Evolutionary conservation across 2,888 invertebrate species (phyloP), one percentile per base, ranked within the genome.

Genomic region (Drosophila paramelanica): DNA sequence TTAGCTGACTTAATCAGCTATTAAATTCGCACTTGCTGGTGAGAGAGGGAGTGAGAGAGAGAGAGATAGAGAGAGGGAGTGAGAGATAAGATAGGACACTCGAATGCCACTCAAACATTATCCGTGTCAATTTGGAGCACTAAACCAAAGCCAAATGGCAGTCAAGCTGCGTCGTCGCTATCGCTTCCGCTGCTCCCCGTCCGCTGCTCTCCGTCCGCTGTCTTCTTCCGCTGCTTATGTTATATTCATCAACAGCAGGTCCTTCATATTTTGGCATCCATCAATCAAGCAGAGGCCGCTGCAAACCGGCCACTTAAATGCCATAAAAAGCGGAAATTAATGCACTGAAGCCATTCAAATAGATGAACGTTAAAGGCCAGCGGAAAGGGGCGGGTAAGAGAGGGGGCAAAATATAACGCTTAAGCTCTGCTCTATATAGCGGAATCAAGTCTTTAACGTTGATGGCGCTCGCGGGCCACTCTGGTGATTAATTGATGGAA

Each of bases 401-500:
- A 1, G 31, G 31, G 7, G 31, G 8, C 31, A 7, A 2, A 31
- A 13, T 27, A 33, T 27, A 36, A 51, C 45, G 38, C 51, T 57
- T 52, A 33, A 41, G 66, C 49, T 58, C 39, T 39, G 38, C 65
- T 50, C 31, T 59, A 20, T 51, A 41, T 52, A 74, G 52, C 64
- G 77, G 77, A 53, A 70, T 79, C 73, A 67, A 69, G 81, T 80
- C 67, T 47, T 75, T 61, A 77, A 58, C 62, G 61, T 53, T 42
- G 67, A 59, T 67, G 60, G 52, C 56, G 77, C 73, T 77, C 67
- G 73, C 74, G 74, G 81, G 77, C 79, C 88, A 88, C 83, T 89
- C 76, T 57, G 59, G 78, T 90, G 89, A 89, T 90, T 90, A 90
- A 90, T 90, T 90, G 85, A 76, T 67, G 73, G 76, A 78, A 86